Conservation (phyloP, 1,140 invertebrate genomes). For the Proctacanthus coquilletti region DNA sequence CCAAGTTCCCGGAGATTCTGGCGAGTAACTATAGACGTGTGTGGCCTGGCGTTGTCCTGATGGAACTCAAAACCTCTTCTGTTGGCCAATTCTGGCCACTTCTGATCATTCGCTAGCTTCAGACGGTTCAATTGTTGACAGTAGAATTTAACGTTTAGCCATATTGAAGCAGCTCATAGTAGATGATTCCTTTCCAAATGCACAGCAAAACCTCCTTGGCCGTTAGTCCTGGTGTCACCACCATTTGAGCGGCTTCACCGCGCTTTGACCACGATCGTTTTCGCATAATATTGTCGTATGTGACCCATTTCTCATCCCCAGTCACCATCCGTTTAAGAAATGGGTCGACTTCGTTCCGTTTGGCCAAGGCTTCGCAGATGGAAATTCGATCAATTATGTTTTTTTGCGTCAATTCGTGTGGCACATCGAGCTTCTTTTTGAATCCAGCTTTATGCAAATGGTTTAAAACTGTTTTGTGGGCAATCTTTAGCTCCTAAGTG, state of each 20-base stretch:
- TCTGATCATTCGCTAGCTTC: constrained; percentile 16
- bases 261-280: constrained; percentile 13
- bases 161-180: constrained; percentile 19
- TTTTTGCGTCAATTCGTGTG: no score
- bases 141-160: constrained; percentile 13
- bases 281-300: constrained; percentile 15
- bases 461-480: no score
- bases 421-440: no score
- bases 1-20: constrained; percentile 25
- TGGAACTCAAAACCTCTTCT: constrained; percentile 21
- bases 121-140: constrained; percentile 20
- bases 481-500: constrained; percentile 5
- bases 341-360: constrained; percentile 16
- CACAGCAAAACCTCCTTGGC: constrained; percentile 15
- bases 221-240: constrained; percentile 11
- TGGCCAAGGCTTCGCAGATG: constrained; percentile 9
- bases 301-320: constrained; percentile 16
- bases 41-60: constrained; percentile 24
- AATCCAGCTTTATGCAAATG: constrained; percentile 3
- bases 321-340: constrained; percentile 13
- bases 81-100: constrained; percentile 20
- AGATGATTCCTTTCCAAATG: constrained; percentile 16
- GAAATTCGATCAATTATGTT: no score
- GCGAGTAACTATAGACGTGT: constrained; percentile 19
- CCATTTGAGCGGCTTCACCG: constrained; percentile 12